Conservation (phyloP, 2,113 vertebrate genomes). For the Grantiella picta region DNA sequence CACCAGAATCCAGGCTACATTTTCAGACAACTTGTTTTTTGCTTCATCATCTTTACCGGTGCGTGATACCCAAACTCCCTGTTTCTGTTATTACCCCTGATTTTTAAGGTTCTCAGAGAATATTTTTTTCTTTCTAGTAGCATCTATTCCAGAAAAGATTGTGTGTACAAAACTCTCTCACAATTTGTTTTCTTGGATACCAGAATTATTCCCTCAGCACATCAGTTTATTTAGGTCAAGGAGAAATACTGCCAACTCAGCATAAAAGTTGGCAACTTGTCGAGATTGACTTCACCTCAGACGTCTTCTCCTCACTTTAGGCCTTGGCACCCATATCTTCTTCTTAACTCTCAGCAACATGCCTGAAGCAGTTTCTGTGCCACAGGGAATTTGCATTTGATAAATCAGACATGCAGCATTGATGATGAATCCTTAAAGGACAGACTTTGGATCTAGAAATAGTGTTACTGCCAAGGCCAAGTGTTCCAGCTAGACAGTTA, state of each 20-base stretch:
- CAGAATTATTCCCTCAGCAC: not conserved
- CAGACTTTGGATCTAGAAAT: not conserved
- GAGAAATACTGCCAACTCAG: not conserved
- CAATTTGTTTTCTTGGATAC: slow-evolving; percentile 1
- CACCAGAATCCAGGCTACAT: slow-evolving; percentile 73
- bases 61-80: slow-evolving; percentile 3
- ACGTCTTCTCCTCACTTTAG: slow-evolving; percentile 44
- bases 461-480: not conserved
- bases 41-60: slow-evolving; percentile 80
- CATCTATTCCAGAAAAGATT: not conserved
- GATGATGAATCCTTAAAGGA: not conserved
- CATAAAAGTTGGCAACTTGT: not conserved
- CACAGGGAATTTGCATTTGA: slow-evolving; percentile 32
- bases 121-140: not conserved
- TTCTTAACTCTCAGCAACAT: not conserved
- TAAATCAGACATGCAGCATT: not conserved
- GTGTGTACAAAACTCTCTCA: not conserved
- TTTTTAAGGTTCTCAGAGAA: not conserved
- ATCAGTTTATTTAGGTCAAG: slow-evolving; percentile 43
- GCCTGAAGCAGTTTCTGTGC: not conserved
- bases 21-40: slow-evolving; percentile 87
- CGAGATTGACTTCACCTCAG: not conserved
- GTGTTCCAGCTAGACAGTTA: slow-evolving; percentile 31
- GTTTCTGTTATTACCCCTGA: not conserved
- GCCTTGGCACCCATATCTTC: not conserved